Evolutionary conservation across 92 coral and sea anemone genomes (phyloP), one percentile per base, ranked within the genome.

Genomic region (Desmophyllum pertusum): DNA sequence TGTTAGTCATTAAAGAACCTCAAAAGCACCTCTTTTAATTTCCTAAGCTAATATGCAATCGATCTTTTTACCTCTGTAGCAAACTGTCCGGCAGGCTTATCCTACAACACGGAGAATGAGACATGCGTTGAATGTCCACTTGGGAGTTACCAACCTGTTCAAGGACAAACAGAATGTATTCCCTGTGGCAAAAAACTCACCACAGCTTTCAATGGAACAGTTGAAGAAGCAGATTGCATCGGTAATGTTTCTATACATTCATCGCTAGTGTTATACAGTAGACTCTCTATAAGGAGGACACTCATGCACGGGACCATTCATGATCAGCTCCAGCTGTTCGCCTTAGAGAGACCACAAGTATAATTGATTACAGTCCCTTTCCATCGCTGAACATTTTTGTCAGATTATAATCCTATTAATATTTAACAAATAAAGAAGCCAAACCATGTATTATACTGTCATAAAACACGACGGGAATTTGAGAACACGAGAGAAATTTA

Each of bases 131-230:
- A 73, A 52, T 87, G 90, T 66, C 66, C 73, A 31, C 70, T 31
- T 50, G 90, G 90, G 18, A 80, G 81, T 13, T 87, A 81, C 43
- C 90, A 87, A 59, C 81, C 90, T 29, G 25, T 37, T 23, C 90
- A 86, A 45, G 90, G 90, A 13, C 90, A 81, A 67, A 59, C 38
- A 23, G 45, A 62, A 31, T 87, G 90, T 41, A 30, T 52, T 67
- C 31, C 78, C 11, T 87, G 90, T 41, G 87, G 19, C 41, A 19
- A n/a, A 61, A 73, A 79, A 66, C 30, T 75, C 38, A 82, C 90
- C 9, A 87, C 90, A 29, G 75, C 79, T 40, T 50, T 59, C 10
- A 76, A 52, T 41, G 90, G 90, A 75, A 55, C 87, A 6, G 61
- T 82, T 11, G 29, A 40, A 38, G 30, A 70, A 1, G 18, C 78